phyloP scores from a whole-genome alignment of 1,140 invertebrate genomes.

The Reticulitermes speratus region DNA sequence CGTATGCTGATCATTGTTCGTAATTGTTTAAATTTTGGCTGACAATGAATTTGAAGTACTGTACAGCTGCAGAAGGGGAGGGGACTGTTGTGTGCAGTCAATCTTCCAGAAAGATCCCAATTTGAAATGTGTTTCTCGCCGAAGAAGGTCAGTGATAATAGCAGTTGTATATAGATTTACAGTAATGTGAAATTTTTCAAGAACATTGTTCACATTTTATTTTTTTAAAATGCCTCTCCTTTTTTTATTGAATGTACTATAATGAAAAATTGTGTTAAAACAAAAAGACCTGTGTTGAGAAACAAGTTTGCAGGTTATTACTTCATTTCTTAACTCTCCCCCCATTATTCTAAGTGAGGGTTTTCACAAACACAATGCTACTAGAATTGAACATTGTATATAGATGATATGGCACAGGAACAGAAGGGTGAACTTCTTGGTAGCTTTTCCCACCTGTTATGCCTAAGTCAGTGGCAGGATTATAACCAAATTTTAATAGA shows the following conservation, averaged over 20 bases:
- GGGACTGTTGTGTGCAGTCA: not conserved
- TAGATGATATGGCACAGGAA: not conserved
- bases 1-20: not conserved
- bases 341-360: not conserved
- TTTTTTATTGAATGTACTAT: not conserved
- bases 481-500: not conserved
- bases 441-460: not conserved
- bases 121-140: not conserved
- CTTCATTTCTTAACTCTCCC: not conserved
- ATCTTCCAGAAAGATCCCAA: not conserved
- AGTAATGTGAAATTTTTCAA: not conserved
- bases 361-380: conserved; percentile 9
- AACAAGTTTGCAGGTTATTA: not conserved
- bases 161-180: not conserved
- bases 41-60: not conserved
- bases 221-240: conserved; percentile 9
- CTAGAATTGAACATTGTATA: conserved; percentile 3
- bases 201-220: not conserved
- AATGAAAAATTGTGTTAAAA: not conserved
- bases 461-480: not conserved
- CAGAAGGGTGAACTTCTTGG: conserved; percentile 1
- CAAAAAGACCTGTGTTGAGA: not conserved
- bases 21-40: not conserved
- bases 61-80: not conserved
- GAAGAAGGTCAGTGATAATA: not conserved